Evolutionary conservation across 2,113 vertebrate genomes (phyloP).

Genomic region (Gymnogyps californianus): DNA sequence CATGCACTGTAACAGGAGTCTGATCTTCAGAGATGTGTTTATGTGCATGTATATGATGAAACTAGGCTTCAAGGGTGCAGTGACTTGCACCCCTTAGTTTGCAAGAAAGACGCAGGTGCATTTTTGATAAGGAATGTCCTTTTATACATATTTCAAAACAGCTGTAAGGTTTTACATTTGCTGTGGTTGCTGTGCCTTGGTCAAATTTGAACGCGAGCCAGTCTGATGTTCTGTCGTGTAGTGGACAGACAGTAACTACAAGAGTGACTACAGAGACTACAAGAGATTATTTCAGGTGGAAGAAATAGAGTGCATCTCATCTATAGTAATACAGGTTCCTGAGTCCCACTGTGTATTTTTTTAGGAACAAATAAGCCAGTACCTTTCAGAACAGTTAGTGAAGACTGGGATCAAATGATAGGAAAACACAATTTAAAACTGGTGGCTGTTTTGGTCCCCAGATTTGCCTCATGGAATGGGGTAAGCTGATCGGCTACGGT

Average conservation of each 20-base stretch:
- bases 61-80: background rate
- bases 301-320: background rate
- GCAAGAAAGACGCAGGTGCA: background rate
- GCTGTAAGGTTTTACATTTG: background rate
- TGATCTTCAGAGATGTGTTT: background rate
- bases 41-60: background rate
- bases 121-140: background rate
- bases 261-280: background rate
- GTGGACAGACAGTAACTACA: background rate
- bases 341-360: background rate
- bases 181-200: background rate
- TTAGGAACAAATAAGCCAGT: background rate
- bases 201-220: background rate
- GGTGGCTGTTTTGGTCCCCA: background rate
- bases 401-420: background rate
- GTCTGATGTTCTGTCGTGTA: background rate
- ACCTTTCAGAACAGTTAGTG: slow-evolving; percentile 8
- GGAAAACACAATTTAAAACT: background rate
- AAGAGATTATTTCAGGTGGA: background rate
- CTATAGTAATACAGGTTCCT: background rate
- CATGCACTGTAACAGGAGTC: background rate
- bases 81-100: background rate
- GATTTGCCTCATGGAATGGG: background rate
- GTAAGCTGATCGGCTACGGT: background rate
- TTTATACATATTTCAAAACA: background rate